phyloP scores from a whole-genome alignment of 2,888 invertebrate genomes.

The Zygaena filipendulae region DNA sequence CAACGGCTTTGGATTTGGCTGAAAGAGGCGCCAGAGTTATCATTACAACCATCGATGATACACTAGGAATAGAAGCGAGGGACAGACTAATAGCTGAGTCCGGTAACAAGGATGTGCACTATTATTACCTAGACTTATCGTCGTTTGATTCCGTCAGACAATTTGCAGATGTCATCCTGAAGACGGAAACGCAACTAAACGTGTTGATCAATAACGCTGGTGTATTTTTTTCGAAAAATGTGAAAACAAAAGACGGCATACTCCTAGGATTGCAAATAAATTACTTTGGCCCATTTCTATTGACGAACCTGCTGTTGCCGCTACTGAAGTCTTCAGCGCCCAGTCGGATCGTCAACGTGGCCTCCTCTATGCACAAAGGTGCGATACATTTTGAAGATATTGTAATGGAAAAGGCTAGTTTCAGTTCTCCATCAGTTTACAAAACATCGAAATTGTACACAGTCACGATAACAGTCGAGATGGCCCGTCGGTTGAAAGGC shows the following conservation, averaged over 20 bases:
- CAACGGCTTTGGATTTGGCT: conserved; percentile 75
- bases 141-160: conserved; percentile 59
- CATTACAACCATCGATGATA: conserved; percentile 80
- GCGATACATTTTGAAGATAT: conserved; percentile 21
- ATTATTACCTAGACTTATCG: conserved; percentile 48
- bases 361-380: conserved; percentile 27
- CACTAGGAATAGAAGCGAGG: conserved; percentile 66
- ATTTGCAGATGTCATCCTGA: conserved; percentile 66
- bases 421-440: conserved; percentile 6
- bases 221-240: conserved; percentile 30
- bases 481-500: conserved; percentile 68
- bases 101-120: conserved; percentile 27
- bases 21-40: conserved; percentile 78
- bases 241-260: conserved; percentile 68
- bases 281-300: conserved; percentile 74
- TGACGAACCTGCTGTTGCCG: conserved; percentile 68
- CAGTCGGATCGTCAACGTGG: conserved; percentile 32
- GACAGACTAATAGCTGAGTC: conserved; percentile 22
- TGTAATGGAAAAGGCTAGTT: conserved; percentile 15
- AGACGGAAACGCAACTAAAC: conserved; percentile 52
- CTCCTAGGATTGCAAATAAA: conserved; percentile 66
- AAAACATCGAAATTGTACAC: conserved; percentile 67
- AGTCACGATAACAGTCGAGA: conserved; percentile 52
- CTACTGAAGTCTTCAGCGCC: conserved; percentile 25
- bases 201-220: conserved; percentile 72